A percentile compares a stretch with the other conserved stretches of the same genome.
Conservation (phyloP, 2,113 vertebrate genomes). For the Vimba vimba region DNA sequence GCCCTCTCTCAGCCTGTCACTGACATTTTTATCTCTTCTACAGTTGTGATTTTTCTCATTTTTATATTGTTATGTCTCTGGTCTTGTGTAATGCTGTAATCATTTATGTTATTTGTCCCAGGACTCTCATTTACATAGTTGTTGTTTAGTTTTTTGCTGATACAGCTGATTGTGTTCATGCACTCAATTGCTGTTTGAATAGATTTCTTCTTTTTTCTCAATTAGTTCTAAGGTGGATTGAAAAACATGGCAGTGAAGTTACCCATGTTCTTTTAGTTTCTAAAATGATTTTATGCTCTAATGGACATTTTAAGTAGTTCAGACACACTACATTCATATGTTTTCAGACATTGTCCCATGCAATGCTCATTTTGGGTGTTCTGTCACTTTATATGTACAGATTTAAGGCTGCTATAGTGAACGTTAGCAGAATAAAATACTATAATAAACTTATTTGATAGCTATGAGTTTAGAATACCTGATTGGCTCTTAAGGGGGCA, state of each 20-base stretch:
- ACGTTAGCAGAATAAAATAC: slow-evolving; percentile 11
- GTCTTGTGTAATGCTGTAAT: slow-evolving; percentile 45
- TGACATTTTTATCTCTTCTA: slow-evolving; percentile 54
- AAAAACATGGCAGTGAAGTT: slow-evolving; percentile 38
- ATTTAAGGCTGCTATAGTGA: slow-evolving; percentile 49
- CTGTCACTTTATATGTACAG: slow-evolving; percentile 40
- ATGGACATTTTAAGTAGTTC: slow-evolving; percentile 35
- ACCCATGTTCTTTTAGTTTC: background rate
- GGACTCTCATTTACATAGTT: slow-evolving; percentile 64
- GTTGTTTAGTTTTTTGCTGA: slow-evolving; percentile 51
- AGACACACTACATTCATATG: slow-evolving; percentile 50
- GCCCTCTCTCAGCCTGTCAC: slow-evolving; percentile 47
- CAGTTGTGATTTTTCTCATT: slow-evolving; percentile 51
- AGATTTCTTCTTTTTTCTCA: background rate
- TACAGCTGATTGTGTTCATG: slow-evolving; percentile 48
- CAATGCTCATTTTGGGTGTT: slow-evolving; percentile 24
- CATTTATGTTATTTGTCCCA: slow-evolving; percentile 56
- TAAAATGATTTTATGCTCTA: slow-evolving; percentile 25
- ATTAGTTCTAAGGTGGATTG: slow-evolving; percentile 10
- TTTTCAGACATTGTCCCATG: slow-evolving; percentile 18
- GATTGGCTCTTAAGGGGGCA: slow-evolving; percentile 25
- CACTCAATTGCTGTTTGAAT: slow-evolving; percentile 60
- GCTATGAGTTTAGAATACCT: slow-evolving; percentile 24
- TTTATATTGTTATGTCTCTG: slow-evolving; percentile 49
- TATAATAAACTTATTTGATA: background rate